Percentiles rank a stretch among this genome's conserved stretches.
These are phyloP conservation scores for Pycnonotus jocosus DNA, from an alignment of 2,113 vertebrate genomes.

Conservation along the genomic window DNA sequence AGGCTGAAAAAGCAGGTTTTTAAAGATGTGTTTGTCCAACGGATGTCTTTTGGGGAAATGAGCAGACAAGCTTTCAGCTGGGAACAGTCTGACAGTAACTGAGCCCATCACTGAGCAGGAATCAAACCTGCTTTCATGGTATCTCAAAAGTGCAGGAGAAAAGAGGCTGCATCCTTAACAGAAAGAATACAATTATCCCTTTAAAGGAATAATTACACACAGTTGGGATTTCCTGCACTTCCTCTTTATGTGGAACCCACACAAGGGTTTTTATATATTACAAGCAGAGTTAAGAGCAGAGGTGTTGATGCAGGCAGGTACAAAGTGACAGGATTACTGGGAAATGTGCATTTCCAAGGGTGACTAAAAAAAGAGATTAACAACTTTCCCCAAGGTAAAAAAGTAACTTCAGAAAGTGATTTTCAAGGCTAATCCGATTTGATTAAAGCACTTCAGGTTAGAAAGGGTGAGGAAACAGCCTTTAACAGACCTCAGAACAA, in stretches of 20 bases:
- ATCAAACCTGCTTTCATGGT: background rate
- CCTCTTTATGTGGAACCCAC: background rate
- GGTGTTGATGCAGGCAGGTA: background rate
- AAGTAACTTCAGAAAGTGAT: background rate
- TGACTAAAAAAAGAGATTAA: background rate
- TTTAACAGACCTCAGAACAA: background rate
- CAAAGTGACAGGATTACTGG: background rate
- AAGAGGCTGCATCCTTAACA: background rate
- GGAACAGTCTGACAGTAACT: background rate
- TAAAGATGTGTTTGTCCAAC: background rate
- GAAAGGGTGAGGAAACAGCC: background rate
- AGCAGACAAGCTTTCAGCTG: background rate
- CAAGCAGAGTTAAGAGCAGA: background rate
- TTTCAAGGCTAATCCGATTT: background rate
- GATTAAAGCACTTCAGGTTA: background rate
- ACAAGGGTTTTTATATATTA: background rate
- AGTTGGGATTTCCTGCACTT: background rate
- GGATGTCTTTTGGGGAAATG: background rate
- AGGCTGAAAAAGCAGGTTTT: background rate
- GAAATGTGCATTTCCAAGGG: background rate
- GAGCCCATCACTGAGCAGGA: background rate
- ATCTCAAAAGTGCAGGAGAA: background rate
- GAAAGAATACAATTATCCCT: background rate
- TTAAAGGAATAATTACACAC: background rate
- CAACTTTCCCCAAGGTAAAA: background rate